These are phyloP conservation scores for Hassar affinis DNA, from an alignment of 2,113 vertebrate genomes.

Conservation along the genomic window DNA sequence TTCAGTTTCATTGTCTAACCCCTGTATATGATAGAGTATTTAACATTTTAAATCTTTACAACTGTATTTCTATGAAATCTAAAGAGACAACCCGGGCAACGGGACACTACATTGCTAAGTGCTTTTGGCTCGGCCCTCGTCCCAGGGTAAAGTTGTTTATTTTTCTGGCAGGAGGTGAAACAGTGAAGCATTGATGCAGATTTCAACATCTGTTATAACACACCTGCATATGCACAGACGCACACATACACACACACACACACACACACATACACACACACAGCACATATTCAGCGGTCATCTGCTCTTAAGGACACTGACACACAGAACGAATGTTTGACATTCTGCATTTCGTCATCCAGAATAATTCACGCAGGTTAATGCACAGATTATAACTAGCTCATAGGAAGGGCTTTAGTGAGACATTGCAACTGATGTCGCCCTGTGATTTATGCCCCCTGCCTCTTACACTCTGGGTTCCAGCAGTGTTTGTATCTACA, in stretches of 20 bases:
- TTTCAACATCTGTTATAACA: slow-evolving; percentile 46
- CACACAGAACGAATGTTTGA: background rate
- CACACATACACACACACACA: background rate
- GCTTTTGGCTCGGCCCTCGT: slow-evolving; percentile 32
- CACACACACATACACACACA: background rate
- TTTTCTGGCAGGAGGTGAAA: slow-evolving; percentile 38
- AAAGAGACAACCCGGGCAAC: background rate
- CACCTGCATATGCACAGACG: slow-evolving; percentile 20
- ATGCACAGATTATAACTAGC: background rate
- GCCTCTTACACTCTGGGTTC: background rate
- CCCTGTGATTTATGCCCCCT: background rate
- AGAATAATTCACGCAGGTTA: background rate
- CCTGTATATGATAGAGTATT: too few relatives aligned
- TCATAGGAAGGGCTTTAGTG: background rate
- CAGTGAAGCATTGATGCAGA: slow-evolving; percentile 27
- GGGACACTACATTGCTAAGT: slow-evolving; percentile 8
- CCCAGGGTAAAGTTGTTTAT: slow-evolving; percentile 43
- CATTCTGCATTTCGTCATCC: background rate
- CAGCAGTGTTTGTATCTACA: background rate
- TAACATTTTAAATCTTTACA: background rate
- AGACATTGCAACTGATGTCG: background rate
- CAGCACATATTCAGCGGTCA: background rate
- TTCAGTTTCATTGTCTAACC: too few relatives aligned
- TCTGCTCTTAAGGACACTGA: background rate
- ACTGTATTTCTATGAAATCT: background rate